Evolutionary conservation across 2,113 vertebrate genomes (phyloP).

Genomic region (Periophthalmodon schlosseri): DNA sequence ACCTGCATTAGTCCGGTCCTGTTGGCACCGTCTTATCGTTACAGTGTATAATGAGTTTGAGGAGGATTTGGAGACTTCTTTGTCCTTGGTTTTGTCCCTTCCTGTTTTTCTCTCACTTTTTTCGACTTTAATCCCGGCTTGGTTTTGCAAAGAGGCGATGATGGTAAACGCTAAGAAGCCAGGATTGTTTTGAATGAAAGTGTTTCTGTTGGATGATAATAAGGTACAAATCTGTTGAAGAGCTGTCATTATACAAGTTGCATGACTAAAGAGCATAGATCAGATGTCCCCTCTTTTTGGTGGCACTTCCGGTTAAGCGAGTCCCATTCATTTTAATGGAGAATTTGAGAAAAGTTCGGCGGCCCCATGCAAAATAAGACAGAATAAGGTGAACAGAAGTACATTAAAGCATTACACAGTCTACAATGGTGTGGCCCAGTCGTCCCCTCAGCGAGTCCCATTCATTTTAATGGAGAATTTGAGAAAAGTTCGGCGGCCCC

Average conservation of each 20-base stretch:
- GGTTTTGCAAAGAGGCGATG: constrained; percentile 37
- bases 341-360: no score
- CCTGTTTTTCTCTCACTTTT: constrained; percentile 9
- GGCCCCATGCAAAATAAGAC: no score
- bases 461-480: no score
- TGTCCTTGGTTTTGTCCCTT: constrained; percentile 35
- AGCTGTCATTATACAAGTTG: not conserved
- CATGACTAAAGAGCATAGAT: no score
- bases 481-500: no score
- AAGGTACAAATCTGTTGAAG: not conserved
- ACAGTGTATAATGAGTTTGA: constrained; percentile 61
- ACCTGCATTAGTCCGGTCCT: not conserved
- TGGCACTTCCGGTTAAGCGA: no score
- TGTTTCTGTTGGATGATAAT: constrained; percentile 14
- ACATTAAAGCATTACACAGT: no score
- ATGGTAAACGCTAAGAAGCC: constrained; percentile 26
- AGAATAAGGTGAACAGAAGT: no score
- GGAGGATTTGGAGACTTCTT: constrained; percentile 47
- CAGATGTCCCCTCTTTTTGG: no score
- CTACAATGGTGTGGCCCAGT: no score
- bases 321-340: no score
- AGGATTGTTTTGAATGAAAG: constrained; percentile 25
- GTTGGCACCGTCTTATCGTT: not conserved
- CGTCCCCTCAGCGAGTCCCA: no score
- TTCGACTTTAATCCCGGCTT: constrained; percentile 42